A percentile compares a stretch with the other conserved stretches of the same genome.
Evolutionary conservation across 2,888 invertebrate genomes (phyloP).

Genomic region (Coleophora deauratella): DNA sequence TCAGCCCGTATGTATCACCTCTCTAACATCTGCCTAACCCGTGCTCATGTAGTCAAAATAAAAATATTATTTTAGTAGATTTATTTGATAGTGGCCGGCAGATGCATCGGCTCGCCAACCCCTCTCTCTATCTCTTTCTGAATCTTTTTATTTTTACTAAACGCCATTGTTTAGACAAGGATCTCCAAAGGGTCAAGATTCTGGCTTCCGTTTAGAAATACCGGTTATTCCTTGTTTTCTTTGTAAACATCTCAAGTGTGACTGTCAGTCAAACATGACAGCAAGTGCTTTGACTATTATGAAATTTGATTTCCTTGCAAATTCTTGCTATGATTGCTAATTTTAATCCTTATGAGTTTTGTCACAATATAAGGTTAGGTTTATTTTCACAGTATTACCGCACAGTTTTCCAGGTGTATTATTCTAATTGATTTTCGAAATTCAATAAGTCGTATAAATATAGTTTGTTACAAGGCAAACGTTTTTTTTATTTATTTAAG

Average conservation of each 20-base stretch:
- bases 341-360: too few relatives aligned
- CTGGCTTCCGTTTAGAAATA: constrained; percentile 58
- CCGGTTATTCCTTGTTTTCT: constrained; percentile 48
- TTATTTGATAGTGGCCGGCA: constrained; percentile 69
- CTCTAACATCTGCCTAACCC: constrained; percentile 67
- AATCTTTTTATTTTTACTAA: constrained; percentile 54
- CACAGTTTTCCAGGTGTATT: too few relatives aligned
- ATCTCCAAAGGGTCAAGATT: constrained; percentile 58
- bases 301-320: too few relatives aligned
- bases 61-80: constrained; percentile 73
- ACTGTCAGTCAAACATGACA: constrained; percentile 33
- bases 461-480: too few relatives aligned
- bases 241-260: constrained; percentile 48
- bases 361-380: too few relatives aligned
- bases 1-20: constrained; percentile 26
- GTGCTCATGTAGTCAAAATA: constrained; percentile 68
- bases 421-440: too few relatives aligned
- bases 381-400: too few relatives aligned
- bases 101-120: constrained; percentile 55
- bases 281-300: too few relatives aligned
- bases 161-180: constrained; percentile 53
- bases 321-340: too few relatives aligned
- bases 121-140: constrained; percentile 20
- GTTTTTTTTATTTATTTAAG: too few relatives aligned
- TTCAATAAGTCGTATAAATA: too few relatives aligned